These are phyloP conservation scores for Heliconius ismenius DNA, from an alignment of 2,888 invertebrate genomes.

Conservation along the genomic window DNA sequence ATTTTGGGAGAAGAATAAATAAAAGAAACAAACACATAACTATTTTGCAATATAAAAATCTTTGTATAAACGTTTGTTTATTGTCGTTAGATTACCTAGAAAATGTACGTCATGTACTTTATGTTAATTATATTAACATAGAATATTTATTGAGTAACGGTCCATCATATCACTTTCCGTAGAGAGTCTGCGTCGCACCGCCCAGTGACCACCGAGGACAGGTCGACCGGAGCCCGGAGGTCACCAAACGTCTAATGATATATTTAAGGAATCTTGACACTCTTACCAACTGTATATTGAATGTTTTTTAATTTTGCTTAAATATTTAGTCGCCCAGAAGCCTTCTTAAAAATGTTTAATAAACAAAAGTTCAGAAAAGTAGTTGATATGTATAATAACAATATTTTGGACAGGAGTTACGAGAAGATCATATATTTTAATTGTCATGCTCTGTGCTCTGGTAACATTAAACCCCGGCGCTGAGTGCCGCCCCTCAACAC, in stretches of 20 bases:
- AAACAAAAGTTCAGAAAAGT: no score
- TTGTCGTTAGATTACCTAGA: background rate
- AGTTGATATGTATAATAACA: no score
- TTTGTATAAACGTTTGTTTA: background rate
- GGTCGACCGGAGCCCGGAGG: background rate
- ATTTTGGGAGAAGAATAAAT: no score
- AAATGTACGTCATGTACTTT: background rate
- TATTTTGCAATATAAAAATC: background rate
- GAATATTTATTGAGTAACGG: background rate
- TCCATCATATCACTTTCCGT: background rate
- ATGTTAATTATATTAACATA: no score
- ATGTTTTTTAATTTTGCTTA: background rate
- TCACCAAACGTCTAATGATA: background rate
- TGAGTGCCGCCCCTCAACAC: background rate
- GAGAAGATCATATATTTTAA: no score
- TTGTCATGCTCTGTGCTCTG: no score
- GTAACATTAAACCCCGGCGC: no score
- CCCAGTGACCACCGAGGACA: background rate
- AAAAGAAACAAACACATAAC: background rate
- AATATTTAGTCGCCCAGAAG: background rate
- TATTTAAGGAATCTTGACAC: conserved; percentile 1
- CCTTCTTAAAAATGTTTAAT: background rate
- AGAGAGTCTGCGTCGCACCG: background rate
- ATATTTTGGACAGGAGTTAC: no score
- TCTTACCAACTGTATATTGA: background rate